Percentiles rank a stretch among this genome's conserved stretches.
Evolutionary conservation across 2,113 vertebrate genomes (phyloP).

Genomic region (Chamaetylas fuelleborni): DNA sequence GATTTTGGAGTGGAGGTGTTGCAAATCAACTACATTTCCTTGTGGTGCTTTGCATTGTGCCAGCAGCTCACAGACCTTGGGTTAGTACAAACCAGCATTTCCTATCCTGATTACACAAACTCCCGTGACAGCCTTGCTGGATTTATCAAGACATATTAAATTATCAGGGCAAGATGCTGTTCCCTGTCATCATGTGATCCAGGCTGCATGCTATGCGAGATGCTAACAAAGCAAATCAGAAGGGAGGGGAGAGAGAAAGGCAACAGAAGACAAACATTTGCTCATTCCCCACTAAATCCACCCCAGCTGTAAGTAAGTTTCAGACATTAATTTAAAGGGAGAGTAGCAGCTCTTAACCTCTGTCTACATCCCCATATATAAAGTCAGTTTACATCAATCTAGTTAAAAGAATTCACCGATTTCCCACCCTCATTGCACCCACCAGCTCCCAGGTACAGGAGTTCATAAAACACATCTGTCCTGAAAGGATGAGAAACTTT

Average conservation of each 20-base stretch:
- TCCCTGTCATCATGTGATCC: conserved; percentile 16
- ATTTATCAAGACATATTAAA: conserved; percentile 46
- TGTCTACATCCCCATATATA: background rate
- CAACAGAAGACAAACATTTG: background rate
- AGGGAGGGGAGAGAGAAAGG: background rate
- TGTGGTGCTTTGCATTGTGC: background rate
- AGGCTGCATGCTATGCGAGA: background rate
- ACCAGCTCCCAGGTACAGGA: background rate
- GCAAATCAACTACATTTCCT: background rate
- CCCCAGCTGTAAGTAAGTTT: background rate
- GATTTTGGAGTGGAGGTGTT: background rate
- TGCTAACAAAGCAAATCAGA: background rate
- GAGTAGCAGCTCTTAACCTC: background rate
- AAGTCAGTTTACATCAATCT: background rate
- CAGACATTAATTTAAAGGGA: background rate
- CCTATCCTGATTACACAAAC: background rate
- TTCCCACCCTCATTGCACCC: background rate
- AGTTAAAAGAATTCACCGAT: background rate
- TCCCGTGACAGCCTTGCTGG: background rate
- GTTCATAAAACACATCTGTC: background rate
- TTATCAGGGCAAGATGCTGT: conserved; percentile 42
- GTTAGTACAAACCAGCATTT: background rate
- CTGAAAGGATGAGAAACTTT: background rate
- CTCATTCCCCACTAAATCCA: background rate
- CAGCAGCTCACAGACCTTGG: background rate